Conservation (phyloP, 2,113 vertebrate species). For the Cacatua alba region DNA sequence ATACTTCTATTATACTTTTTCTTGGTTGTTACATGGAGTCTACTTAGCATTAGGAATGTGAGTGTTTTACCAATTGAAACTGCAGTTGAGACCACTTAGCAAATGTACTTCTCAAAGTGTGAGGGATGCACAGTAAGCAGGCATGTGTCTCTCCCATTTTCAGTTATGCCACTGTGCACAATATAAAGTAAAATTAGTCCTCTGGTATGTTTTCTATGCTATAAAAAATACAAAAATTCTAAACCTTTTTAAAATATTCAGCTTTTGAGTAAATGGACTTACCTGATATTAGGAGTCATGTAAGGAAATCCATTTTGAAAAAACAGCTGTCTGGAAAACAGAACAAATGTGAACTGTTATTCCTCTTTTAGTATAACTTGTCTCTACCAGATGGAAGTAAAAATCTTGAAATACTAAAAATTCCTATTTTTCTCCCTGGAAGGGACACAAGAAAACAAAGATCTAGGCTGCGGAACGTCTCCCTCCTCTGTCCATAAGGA, state of each 20-base stretch:
- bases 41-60: background rate
- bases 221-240: background rate
- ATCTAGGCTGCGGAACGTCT: background rate
- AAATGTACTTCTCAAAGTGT: background rate
- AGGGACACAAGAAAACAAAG: background rate
- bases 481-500: background rate
- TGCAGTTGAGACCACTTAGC: background rate
- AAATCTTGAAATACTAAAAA: background rate
- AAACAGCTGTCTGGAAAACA: background rate
- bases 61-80: background rate
- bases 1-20: background rate
- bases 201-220: background rate
- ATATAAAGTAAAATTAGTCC: background rate
- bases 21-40: background rate
- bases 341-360: background rate
- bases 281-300: background rate
- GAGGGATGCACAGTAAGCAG: background rate
- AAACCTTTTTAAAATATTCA: background rate
- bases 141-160: accelerated
- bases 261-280: background rate
- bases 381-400: background rate
- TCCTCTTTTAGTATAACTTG: background rate
- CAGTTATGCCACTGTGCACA: background rate
- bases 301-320: background rate
- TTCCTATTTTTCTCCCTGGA: background rate